Conservation (phyloP, 1,140 invertebrate species). For the Drosophila navojoa region DNA sequence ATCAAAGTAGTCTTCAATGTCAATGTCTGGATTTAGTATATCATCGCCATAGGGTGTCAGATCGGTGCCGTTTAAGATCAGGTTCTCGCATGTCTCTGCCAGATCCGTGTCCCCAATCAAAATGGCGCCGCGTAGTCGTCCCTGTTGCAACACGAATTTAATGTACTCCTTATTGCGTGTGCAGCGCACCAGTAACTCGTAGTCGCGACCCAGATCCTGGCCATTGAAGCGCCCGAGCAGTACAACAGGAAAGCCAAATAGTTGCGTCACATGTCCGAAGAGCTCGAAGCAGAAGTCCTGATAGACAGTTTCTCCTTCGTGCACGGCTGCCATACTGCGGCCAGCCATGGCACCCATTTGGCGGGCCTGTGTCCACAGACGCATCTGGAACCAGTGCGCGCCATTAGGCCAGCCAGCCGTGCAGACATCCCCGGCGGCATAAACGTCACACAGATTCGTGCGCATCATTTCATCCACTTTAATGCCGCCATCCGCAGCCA, state of each 20-base stretch:
- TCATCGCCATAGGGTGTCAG: slow-evolving; percentile 94
- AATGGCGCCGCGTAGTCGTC: slow-evolving; percentile 95
- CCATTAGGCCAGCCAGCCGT: slow-evolving; percentile 90
- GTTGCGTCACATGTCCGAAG: slow-evolving; percentile 97
- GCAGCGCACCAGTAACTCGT: slow-evolving; percentile 94
- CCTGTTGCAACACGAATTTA: slow-evolving; percentile 94
- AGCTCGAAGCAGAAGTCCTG: slow-evolving; percentile 98
- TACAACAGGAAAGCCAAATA: slow-evolving; percentile 98
- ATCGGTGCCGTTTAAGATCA: slow-evolving; percentile 98
- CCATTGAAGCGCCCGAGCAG: slow-evolving; percentile 97
- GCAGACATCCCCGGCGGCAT: slow-evolving; percentile 98
- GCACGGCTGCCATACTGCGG: slow-evolving; percentile 91
- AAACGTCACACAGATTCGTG: slow-evolving; percentile 92
- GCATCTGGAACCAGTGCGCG: slow-evolving; percentile 97
- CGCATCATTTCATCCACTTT: slow-evolving; percentile 94
- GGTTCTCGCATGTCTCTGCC: slow-evolving; percentile 99
- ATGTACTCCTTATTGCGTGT: slow-evolving; percentile 94
- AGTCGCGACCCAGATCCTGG: slow-evolving; percentile 92
- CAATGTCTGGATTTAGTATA: slow-evolving; percentile 96
- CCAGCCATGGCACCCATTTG: slow-evolving; percentile 98
- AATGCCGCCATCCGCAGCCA: slow-evolving; percentile 90
- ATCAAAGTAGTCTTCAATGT: slow-evolving; percentile 99
- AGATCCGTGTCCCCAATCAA: slow-evolving; percentile 98
- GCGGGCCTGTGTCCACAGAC: slow-evolving; percentile 98
- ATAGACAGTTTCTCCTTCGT: slow-evolving; percentile 87